Percentiles rank a stretch among this genome's conserved stretches.
Evolutionary conservation across 2,797 vertebrate species (phyloP).

Genomic region (Euphonia xanthogaster): DNA sequence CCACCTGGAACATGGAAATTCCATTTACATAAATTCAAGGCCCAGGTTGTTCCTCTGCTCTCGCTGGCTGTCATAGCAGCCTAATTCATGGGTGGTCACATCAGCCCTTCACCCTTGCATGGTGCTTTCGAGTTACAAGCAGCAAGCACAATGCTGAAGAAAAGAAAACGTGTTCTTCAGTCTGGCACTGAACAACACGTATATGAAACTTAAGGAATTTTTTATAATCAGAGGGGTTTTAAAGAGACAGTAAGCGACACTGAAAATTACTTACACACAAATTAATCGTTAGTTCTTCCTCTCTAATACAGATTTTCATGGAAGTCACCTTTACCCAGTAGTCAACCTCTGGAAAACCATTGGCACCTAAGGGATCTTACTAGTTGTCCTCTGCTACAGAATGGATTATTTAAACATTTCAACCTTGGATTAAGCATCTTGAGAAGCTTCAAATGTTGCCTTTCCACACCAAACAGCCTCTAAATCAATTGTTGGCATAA

Average conservation of each 20-base stretch:
- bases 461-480: constrained; percentile 2
- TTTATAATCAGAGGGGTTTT: neutral
- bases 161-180: neutral
- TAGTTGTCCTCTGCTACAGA: neutral
- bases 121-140: neutral
- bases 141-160: neutral
- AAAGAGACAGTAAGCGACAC: neutral
- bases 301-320: neutral
- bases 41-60: neutral
- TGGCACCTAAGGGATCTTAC: neutral
- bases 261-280: neutral
- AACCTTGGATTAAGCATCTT: neutral
- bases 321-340: neutral
- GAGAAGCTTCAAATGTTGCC: neutral
- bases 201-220: neutral
- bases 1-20: constrained; percentile 13
- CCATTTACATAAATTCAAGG: constrained; percentile 8
- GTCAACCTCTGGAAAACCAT: neutral
- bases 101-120: neutral
- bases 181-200: neutral
- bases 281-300: neutral
- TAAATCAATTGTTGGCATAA: constrained; percentile 25
- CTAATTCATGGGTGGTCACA: neutral
- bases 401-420: neutral
- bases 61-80: neutral